Evolutionary conservation across 2,797 vertebrate genomes (phyloP).

Genomic region (Merluccius polli): DNA sequence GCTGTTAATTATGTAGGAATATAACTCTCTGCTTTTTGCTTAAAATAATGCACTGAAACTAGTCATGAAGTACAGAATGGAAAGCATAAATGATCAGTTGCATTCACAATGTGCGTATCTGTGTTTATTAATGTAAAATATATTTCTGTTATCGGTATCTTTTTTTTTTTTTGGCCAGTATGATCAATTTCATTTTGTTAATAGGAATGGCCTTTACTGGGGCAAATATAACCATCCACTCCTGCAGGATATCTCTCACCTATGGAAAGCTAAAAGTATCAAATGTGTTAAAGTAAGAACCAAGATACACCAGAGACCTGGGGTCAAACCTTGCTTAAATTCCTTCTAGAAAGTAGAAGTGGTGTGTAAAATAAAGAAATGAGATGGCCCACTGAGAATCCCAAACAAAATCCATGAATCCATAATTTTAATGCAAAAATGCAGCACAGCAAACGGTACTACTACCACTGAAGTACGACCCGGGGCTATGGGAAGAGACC

Average conservation of each 20-base stretch:
- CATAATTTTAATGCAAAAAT: background rate
- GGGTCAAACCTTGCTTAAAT: conserved; percentile 19
- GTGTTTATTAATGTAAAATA: conserved; percentile 19
- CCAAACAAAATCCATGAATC: background rate
- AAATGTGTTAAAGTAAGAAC: conserved; percentile 11
- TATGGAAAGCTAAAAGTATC: conserved; percentile 12
- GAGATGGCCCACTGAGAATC: background rate
- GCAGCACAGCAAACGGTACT: background rate
- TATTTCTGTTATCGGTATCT: conserved; percentile 4
- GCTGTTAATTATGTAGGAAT: conserved; percentile 32
- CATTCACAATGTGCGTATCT: conserved; percentile 6
- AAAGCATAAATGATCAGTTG: background rate
- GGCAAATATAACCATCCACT: background rate
- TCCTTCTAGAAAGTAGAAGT: conserved; percentile 14
- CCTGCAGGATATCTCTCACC: background rate
- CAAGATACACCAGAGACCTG: conserved; percentile 28
- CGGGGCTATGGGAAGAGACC: background rate
- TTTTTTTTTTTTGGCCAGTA: conserved; percentile 7
- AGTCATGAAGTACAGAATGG: conserved; percentile 19
- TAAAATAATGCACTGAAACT: conserved; percentile 19
- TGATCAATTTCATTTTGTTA: background rate
- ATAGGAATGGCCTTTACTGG: background rate
- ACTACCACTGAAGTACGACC: background rate
- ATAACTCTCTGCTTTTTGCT: conserved; percentile 12
- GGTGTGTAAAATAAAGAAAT: background rate